phyloP scores from a whole-genome alignment of 2,797 vertebrate genomes.

The Threskiornis aethiopicus region DNA sequence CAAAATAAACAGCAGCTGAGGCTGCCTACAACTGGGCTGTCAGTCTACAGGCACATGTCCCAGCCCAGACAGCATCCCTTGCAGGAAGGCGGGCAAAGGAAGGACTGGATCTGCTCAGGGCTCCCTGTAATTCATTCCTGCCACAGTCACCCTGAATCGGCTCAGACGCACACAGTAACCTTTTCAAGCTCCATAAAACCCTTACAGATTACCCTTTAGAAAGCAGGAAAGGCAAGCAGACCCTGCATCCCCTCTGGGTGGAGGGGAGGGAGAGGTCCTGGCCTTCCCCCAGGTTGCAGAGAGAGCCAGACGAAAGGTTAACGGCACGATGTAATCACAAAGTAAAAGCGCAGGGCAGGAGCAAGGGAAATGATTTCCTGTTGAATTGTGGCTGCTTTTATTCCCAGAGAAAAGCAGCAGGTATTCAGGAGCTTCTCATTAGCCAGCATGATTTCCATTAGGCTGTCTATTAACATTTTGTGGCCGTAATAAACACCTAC shows the following conservation, averaged over 20 bases:
- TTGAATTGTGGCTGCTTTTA: slow-evolving; percentile 12
- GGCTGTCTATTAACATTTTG: slow-evolving; percentile 51
- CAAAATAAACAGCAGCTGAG: neutral
- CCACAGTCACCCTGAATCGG: neutral
- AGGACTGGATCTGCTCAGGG: neutral
- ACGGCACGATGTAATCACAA: neutral
- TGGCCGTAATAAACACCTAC: slow-evolving; percentile 50
- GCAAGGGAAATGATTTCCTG: slow-evolving; percentile 14
- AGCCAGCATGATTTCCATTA: slow-evolving; percentile 56
- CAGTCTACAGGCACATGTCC: neutral
- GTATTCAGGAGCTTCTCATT: slow-evolving; percentile 43
- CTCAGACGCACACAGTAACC: neutral
- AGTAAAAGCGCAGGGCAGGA: neutral
- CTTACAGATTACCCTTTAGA: slow-evolving; percentile 31
- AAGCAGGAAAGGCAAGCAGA: neutral
- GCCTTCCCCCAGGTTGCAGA: slow-evolving; percentile 1
- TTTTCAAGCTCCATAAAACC: slow-evolving; percentile 52
- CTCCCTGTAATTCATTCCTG: neutral
- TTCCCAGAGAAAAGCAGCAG: slow-evolving; percentile 39
- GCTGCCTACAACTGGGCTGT: neutral
- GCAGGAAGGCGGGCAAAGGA: neutral
- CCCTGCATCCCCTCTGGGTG: neutral
- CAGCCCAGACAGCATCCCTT: neutral
- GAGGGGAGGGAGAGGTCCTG: neutral
- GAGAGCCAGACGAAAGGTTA: slow-evolving; percentile 42